Conservation (phyloP, 2,113 vertebrate species). For the Oxyruncus cristatus region DNA sequence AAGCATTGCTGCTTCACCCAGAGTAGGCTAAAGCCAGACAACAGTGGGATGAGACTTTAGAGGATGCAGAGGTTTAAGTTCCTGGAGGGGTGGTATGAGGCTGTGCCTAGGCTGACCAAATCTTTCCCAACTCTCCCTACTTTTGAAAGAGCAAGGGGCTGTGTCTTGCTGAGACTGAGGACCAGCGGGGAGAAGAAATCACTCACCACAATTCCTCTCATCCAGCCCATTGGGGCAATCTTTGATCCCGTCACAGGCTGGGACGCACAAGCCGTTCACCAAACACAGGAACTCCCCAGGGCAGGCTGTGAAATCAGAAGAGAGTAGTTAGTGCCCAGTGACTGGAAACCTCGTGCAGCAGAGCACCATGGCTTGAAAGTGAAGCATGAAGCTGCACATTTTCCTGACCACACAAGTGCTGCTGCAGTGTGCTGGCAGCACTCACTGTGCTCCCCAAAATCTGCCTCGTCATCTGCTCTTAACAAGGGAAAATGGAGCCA, state of each 20-base stretch:
- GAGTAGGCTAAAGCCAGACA: background rate
- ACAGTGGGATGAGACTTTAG: background rate
- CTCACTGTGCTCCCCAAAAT: background rate
- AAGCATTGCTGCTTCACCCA: background rate
- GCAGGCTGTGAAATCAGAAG: constrained; percentile 78
- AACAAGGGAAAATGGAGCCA: background rate
- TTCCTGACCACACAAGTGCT: background rate
- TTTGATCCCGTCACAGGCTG: constrained; percentile 87
- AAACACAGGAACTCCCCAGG: constrained; percentile 87
- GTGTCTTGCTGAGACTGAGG: background rate
- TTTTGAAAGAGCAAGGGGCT: background rate
- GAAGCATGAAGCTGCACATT: background rate
- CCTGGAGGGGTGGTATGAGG: background rate
- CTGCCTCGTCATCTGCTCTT: background rate
- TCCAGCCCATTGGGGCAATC: constrained; percentile 91
- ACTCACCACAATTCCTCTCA: constrained; percentile 91
- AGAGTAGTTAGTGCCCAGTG: background rate
- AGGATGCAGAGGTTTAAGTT: background rate
- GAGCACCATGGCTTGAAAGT: background rate
- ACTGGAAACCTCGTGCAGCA: constrained; percentile 12
- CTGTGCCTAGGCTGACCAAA: background rate
- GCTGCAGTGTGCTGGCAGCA: background rate
- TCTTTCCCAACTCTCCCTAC: background rate
- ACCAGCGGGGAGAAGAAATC: fast-evolving
- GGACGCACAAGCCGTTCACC: constrained; percentile 86